A percentile compares a stretch with the other conserved stretches of the same genome.
phyloP scores from a whole-genome alignment of 2,888 invertebrate genomes.

The Lordiphosa andalusiaca region DNA sequence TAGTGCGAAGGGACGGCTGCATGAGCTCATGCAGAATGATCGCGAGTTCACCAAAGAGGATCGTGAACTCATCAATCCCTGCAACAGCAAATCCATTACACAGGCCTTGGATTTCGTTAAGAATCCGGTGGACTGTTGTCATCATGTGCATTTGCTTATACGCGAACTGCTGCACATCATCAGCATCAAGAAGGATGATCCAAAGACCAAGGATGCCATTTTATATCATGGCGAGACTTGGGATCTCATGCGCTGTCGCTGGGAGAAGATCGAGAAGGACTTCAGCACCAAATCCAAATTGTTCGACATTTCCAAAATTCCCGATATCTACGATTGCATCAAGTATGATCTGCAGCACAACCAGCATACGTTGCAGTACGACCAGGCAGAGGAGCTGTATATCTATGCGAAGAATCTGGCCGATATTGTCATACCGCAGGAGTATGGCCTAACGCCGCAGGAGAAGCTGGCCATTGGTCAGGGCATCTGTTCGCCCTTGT shows the following conservation, averaged over 20 bases:
- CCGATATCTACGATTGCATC: conserved; percentile 99
- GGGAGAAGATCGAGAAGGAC: conserved; percentile 99
- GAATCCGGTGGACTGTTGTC: conserved; percentile 96
- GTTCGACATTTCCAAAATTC: conserved; percentile 99
- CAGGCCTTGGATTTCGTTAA: conserved; percentile 96
- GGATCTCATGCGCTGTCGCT: conserved; percentile 98
- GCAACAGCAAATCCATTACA: conserved; percentile 93
- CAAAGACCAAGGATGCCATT: conserved; percentile 94
- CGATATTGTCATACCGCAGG: conserved; percentile 99
- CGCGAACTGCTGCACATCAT: conserved; percentile 93
- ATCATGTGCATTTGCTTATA: conserved; percentile 92
- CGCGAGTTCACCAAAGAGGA: conserved; percentile 92
- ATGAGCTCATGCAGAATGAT: conserved; percentile 95
- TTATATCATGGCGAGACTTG: conserved; percentile 99
- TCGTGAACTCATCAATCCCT: conserved; percentile 93
- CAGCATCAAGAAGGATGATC: conserved; percentile 91
- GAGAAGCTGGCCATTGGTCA: conserved; percentile 98
- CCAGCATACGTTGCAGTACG: conserved; percentile 95
- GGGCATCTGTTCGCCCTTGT: conserved; percentile 96
- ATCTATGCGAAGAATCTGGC: conserved; percentile 98
- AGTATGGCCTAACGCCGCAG: conserved; percentile 96
- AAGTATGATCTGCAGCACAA: conserved; percentile 99
- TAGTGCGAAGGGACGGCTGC: conserved; percentile 97
- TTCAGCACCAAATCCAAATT: conserved; percentile 95
- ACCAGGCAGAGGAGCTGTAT: conserved; percentile 93